Base-by-base conservation (phyloP, 1,140 invertebrate species). In the Lamellibrachia luymesi region DNA sequence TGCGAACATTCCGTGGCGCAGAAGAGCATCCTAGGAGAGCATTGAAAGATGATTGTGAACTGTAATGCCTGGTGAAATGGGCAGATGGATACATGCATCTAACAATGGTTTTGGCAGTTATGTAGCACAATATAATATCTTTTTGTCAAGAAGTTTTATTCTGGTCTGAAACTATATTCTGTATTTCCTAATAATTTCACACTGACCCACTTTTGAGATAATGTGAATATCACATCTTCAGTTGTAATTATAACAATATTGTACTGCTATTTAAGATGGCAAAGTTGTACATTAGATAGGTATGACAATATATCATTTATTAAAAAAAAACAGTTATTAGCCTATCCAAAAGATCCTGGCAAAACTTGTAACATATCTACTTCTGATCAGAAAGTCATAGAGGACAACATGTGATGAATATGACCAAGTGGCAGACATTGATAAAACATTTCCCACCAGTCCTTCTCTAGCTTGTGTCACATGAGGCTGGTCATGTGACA, bases 1-100 rank as follows among this genome's bases (percentile, higher is more conserved):
- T 95, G 80, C 93, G 93, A 0, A 96, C 92, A 51, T 96, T 51
- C 52, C 51, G 50, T 4, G 93, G 93, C 49, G 38, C 92, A 0
- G 90, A 56, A 50, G 93, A 10, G 64, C 64, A 80, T 17, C 64
- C 64, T 80, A 22, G 64, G 22, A 90, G 51, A 92, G 89, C 93
- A 80, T 4, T 80, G 8, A 56, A 56, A 80, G 64, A 80, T 80
- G 64, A 10, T 22, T 10, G 64, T 80, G 13, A 80, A 80, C 64
- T 80, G 64, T 22, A 17, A 4, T 80, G 17, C 5, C 17, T 80
- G 13, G 25, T 2, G 13, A 80, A 80, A 80, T 80, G 25, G 64
- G 64, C 4, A 2, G 17, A 80, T 17, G 13, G 64, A 80, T 22
- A 17, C 13, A 22, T 10, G 64, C 64, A 80, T 80, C 5, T 80